These are phyloP conservation scores for Maconellicoccus hirsutus DNA, from an alignment of 1,140 invertebrate species.

Conservation along the genomic window DNA sequence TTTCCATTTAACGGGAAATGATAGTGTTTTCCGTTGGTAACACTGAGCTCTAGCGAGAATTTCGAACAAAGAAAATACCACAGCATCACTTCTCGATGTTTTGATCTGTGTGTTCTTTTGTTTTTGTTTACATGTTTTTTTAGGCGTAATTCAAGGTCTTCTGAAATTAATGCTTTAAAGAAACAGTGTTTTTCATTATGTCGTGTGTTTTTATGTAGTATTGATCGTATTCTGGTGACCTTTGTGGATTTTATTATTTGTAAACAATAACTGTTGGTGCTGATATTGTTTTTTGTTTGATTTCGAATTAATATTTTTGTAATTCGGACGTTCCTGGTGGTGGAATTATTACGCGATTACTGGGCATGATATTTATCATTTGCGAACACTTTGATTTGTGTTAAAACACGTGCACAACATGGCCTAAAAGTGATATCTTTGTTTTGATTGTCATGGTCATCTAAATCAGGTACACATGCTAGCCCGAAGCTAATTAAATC, in stretches of 20 bases:
- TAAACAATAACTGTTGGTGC: constrained; percentile 20
- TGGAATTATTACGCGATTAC: not conserved
- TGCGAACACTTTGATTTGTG: not conserved
- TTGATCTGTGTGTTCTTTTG: constrained; percentile 7
- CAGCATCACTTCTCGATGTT: not conserved
- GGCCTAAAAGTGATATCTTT: constrained; percentile 19
- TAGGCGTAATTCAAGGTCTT: constrained; percentile 20
- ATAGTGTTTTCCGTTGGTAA: too few relatives aligned
- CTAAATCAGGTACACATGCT: constrained; percentile 12
- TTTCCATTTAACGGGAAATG: too few relatives aligned
- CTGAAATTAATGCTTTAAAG: constrained; percentile 17
- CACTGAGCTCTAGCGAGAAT: too few relatives aligned
- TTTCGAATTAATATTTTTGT: not conserved
- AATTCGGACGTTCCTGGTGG: not conserved
- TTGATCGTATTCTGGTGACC: constrained; percentile 15
- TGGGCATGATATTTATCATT: constrained; percentile 1
- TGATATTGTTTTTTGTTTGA: not conserved
- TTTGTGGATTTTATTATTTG: constrained; percentile 20
- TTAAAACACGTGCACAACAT: constrained; percentile 20
- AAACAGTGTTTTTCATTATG: constrained; percentile 17
- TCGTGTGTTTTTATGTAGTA: constrained; percentile 6
- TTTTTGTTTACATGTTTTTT: constrained; percentile 22
- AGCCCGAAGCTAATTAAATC: not conserved
- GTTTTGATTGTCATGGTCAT: constrained; percentile 22
- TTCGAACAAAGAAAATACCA: not conserved